A percentile compares a stretch with the other conserved stretches of the same genome.
Evolutionary conservation across 2,113 vertebrate genomes (phyloP).

Genomic region (Peucedramus taeniatus): DNA sequence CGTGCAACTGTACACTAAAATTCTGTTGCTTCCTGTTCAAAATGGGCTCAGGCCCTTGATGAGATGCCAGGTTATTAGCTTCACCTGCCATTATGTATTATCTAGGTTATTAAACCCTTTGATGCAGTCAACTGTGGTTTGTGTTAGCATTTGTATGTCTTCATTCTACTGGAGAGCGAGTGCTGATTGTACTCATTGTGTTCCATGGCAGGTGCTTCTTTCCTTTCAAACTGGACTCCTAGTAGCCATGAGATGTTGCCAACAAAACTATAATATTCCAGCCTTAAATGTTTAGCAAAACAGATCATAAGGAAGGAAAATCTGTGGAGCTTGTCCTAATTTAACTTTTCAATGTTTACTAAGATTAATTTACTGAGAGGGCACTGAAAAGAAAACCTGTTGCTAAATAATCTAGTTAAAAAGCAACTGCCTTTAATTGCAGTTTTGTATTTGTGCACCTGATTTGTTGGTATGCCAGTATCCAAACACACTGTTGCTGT

Average conservation of each 20-base stretch:
- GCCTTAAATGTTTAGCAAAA: neutral
- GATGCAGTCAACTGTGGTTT: conserved; percentile 33
- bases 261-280: neutral
- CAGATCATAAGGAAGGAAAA: neutral
- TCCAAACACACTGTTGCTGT: conserved; percentile 31
- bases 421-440: conserved; percentile 62
- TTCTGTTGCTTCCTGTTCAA: conserved; percentile 10
- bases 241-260: neutral
- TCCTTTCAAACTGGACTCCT: neutral
- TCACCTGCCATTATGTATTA: conserved; percentile 46
- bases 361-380: conserved; percentile 36
- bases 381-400: conserved; percentile 56
- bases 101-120: conserved; percentile 42
- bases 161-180: neutral
- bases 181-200: neutral
- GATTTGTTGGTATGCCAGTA: conserved; percentile 48
- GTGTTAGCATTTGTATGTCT: conserved; percentile 33
- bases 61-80: conserved; percentile 28
- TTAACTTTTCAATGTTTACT: conserved; percentile 2
- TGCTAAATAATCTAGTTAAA: conserved; percentile 61
- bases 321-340: conserved; percentile 4
- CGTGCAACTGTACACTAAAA: neutral
- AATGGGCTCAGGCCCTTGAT: neutral
- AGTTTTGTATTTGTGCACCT: conserved; percentile 32
- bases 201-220: neutral